These are phyloP conservation scores for Pelecanus crispus DNA, from an alignment of 2,113 vertebrate species.

Conservation along the genomic window DNA sequence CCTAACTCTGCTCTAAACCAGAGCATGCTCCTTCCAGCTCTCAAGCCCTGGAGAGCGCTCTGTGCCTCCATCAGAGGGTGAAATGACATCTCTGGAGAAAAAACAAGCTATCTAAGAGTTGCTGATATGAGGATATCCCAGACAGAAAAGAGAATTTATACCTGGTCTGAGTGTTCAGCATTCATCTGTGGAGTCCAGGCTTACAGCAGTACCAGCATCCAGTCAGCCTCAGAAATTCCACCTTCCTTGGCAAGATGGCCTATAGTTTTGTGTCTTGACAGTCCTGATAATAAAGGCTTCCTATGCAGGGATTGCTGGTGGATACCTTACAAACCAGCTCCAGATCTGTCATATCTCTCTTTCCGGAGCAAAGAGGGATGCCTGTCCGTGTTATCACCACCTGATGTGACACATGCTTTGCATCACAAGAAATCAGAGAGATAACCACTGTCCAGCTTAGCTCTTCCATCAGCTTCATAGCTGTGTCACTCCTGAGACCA, in stretches of 20 bases:
- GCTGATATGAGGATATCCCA: background rate
- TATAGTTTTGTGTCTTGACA: background rate
- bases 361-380: background rate
- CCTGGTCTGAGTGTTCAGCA: background rate
- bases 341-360: background rate
- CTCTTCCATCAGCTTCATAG: background rate
- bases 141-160: background rate
- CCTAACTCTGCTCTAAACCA: background rate
- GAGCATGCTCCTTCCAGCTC: background rate
- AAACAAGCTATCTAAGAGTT: background rate
- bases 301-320: background rate
- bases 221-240: background rate
- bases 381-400: background rate
- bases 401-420: background rate
- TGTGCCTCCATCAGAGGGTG: background rate
- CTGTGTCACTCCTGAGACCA: background rate
- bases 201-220: background rate
- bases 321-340: background rate
- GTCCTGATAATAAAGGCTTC: background rate
- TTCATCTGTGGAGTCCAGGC: background rate
- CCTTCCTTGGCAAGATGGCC: background rate
- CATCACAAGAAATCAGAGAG: background rate
- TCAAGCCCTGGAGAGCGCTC: background rate
- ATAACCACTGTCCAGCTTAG: background rate
- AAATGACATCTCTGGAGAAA: background rate